Percentiles rank a stretch among this genome's conserved stretches.
These are phyloP conservation scores for Malthinus seriepunctatus DNA, from an alignment of 2,888 invertebrate species.

Conservation along the genomic window DNA sequence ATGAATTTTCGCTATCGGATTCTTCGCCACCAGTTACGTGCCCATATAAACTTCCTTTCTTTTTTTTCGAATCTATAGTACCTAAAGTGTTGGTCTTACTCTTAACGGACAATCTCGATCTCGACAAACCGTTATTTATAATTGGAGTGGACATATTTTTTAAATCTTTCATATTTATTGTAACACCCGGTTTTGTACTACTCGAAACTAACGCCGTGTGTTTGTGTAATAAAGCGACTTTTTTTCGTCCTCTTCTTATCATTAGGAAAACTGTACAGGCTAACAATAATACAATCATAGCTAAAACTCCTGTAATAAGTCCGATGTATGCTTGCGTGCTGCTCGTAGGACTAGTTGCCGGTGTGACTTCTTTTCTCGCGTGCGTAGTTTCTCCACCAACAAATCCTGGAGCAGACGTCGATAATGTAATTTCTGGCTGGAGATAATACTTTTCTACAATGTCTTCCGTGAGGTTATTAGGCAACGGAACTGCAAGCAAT, in stretches of 20 bases:
- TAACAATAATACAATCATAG: constrained; percentile 66
- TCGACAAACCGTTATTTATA: constrained; percentile 59
- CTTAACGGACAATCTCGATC: constrained; percentile 57
- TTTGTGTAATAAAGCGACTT: constrained; percentile 65
- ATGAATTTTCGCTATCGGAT: constrained; percentile 61
- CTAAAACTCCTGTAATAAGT: constrained; percentile 68
- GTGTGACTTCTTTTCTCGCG: constrained; percentile 60
- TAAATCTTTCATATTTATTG: constrained; percentile 63
- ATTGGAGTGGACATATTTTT: constrained; percentile 62
- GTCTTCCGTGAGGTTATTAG: constrained; percentile 63
- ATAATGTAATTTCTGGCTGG: constrained; percentile 53
- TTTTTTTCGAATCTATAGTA: constrained; percentile 49
- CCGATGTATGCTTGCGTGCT: constrained; percentile 64
- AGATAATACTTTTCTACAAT: constrained; percentile 67
- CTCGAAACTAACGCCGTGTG: constrained; percentile 63
- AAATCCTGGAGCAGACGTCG: constrained; percentile 51
- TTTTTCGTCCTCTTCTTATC: constrained; percentile 65
- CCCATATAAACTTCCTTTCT: constrained; percentile 55
- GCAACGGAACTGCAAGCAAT: constrained; percentile 56
- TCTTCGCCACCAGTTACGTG: constrained; percentile 56
- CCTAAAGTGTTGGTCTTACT: constrained; percentile 49
- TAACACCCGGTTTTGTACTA: constrained; percentile 59
- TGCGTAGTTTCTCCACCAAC: constrained; percentile 56
- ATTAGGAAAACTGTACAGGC: constrained; percentile 68
- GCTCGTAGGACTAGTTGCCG: constrained; percentile 63